These are phyloP conservation scores for Hemicrepidius hirtus DNA, from an alignment of 2,888 invertebrate genomes.

Conservation along the genomic window DNA sequence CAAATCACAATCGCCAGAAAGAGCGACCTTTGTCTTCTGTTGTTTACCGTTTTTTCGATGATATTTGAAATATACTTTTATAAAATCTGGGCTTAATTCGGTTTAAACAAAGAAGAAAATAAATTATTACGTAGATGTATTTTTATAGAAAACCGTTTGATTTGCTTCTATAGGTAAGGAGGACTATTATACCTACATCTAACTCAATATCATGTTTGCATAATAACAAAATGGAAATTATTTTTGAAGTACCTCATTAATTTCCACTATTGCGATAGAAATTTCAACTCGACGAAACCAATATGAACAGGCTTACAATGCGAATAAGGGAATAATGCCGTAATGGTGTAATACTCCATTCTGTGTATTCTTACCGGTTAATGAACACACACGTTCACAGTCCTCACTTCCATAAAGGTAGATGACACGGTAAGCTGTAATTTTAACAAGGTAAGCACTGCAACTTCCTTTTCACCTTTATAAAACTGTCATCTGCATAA, in stretches of 20 bases:
- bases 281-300: conserved; percentile 20
- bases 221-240: conserved; percentile 11
- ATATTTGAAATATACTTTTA: too few species aligned
- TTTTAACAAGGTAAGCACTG: conserved; percentile 15
- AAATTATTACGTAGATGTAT: too few species aligned
- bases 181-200: too few species aligned
- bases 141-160: too few species aligned
- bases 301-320: conserved; percentile 21
- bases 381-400: conserved; percentile 17
- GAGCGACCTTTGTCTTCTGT: too few species aligned
- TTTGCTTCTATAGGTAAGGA: too few species aligned
- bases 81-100: too few species aligned
- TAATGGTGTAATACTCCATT: conserved; percentile 14
- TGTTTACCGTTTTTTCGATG: too few species aligned
- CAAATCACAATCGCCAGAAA: too few species aligned
- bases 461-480: background rate
- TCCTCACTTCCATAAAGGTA: conserved; percentile 18
- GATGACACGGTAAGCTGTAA: conserved; percentile 12
- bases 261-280: conserved; percentile 9
- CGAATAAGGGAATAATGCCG: conserved; percentile 24
- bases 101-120: too few species aligned
- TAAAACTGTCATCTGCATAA: too few species aligned
- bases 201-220: background rate
- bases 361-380: conserved; percentile 18
- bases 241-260: conserved; percentile 27